These are phyloP conservation scores for Streptopelia turtur DNA, from an alignment of 2,797 vertebrate species.

Conservation along the genomic window DNA sequence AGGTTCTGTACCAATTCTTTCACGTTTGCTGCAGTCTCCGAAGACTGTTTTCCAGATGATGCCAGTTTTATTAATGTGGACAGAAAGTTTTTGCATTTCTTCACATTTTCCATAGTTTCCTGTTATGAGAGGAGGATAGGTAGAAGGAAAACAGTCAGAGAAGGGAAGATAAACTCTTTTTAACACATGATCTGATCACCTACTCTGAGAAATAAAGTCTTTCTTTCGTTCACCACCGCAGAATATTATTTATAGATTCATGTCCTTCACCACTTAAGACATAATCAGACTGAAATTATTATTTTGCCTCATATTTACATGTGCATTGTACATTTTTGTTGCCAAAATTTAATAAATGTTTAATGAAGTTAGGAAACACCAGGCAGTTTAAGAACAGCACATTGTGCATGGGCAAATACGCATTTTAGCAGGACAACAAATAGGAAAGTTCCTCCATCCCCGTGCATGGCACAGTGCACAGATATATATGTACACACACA, in stretches of 20 bases:
- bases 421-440: neutral
- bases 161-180: neutral
- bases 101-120: constrained; percentile 99
- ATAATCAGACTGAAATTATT: neutral
- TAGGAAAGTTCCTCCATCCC: neutral
- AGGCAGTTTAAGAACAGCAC: neutral
- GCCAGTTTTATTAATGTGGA: constrained; percentile 97
- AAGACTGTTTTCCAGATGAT: constrained; percentile 93
- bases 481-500: accelerated
- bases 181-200: neutral
- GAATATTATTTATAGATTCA: neutral
- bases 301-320: neutral
- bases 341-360: neutral
- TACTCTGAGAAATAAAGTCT: neutral
- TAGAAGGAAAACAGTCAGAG: neutral
- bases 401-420: accelerated
- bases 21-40: constrained; percentile 93
- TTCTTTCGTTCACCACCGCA: neutral
- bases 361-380: neutral
- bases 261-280: neutral
- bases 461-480: neutral
- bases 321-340: neutral
- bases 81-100: constrained; percentile 98
- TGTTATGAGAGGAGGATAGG: neutral
- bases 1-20: constrained; percentile 94